Conservation (phyloP, 2,113 vertebrate genomes). For the Procapra przewalskii region DNA sequence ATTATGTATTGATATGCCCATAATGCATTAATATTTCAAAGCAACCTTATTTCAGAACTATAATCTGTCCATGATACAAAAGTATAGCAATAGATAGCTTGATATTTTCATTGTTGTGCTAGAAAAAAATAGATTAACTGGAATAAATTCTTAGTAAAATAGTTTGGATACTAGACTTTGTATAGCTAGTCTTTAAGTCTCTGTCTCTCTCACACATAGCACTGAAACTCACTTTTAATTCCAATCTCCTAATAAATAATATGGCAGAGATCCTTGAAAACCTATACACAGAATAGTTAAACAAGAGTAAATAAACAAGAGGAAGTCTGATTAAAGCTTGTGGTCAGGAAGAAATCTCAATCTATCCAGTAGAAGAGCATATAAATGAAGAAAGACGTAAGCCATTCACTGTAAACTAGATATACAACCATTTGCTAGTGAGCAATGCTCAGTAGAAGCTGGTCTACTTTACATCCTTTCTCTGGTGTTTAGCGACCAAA, state of each 20-base stretch:
- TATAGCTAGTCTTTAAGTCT: neutral
- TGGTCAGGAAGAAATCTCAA: neutral
- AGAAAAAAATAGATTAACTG: neutral
- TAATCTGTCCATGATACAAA: neutral
- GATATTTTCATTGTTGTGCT: neutral
- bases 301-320: neutral
- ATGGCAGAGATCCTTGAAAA: neutral
- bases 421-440: rapidly evolving
- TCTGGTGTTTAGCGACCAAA: neutral
- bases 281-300: neutral
- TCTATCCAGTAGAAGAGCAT: neutral
- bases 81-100: neutral
- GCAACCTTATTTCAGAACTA: neutral
- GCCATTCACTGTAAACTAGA: neutral
- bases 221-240: neutral
- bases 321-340: neutral
- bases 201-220: neutral
- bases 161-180: too few relatives aligned
- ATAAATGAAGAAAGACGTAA: neutral
- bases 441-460: neutral
- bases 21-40: neutral
- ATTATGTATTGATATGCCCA: neutral
- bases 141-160: neutral
- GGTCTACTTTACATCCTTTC: neutral
- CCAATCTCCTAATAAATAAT: neutral